Conservation (phyloP, 2,888 invertebrate species). For the Phymatocera aterrima region DNA sequence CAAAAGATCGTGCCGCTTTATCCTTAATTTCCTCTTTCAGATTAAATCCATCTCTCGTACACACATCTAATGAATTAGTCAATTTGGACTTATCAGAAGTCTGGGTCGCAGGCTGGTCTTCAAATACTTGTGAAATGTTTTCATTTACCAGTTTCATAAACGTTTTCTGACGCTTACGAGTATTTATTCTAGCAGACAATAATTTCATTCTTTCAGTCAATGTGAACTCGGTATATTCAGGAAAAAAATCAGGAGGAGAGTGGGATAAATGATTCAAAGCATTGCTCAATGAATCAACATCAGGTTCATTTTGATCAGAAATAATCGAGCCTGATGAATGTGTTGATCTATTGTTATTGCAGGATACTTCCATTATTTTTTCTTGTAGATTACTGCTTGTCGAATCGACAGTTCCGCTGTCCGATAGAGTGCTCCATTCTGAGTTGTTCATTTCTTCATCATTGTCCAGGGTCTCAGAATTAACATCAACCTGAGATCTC, state of each 20-base stretch:
- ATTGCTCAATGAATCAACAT: neutral
- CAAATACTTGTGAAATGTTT: neutral
- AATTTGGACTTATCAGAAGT: neutral
- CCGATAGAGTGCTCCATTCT: slow-evolving; percentile 16
- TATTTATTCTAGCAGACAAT: neutral
- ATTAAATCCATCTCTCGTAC: slow-evolving; percentile 42
- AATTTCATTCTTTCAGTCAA: slow-evolving; percentile 1
- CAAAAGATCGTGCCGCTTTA: neutral
- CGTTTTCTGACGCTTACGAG: neutral
- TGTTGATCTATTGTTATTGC: neutral
- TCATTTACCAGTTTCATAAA: neutral
- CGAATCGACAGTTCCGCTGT: neutral
- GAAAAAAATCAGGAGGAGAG: neutral
- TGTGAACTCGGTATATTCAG: neutral
- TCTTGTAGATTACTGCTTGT: neutral
- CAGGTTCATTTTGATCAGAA: neutral
- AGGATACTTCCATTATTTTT: neutral
- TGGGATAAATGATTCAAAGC: neutral
- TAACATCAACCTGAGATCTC: neutral
- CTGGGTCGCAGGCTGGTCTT: neutral
- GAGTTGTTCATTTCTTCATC: neutral
- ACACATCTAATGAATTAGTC: neutral
- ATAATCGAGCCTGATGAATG: neutral
- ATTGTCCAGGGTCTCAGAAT: neutral
- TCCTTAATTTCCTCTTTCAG: neutral